Base-by-base conservation (phyloP, 2,888 invertebrate species). In the Biston stratarius region DNA sequence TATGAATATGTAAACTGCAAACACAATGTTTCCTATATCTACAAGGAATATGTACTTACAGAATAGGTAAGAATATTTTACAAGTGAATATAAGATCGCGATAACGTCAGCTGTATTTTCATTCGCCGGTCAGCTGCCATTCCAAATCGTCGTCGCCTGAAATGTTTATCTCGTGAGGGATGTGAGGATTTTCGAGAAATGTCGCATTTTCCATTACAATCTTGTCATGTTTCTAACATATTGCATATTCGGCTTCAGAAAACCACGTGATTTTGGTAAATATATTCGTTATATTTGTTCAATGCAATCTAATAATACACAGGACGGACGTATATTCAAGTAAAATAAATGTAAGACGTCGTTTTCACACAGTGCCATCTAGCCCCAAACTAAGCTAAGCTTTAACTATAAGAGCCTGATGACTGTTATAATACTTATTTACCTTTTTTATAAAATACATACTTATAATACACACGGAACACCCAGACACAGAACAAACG, bases 101-200 rank as follows among this genome's bases (percentile, higher is more conserved):
- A 55, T 63, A 42, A 57, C 42, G n/a, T n/a, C n/a, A n/a, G n/a
- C n/a, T n/a, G n/a, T n/a, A n/a, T n/a, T n/a, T n/a, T n/a, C n/a
- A n/a, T n/a, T n/a, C n/a, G n/a, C n/a, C n/a, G n/a, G n/a, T 60
- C 59, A 47, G 58, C 51, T 59, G 38, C 40, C 47, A 40, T 57
- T 45, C 44, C 51, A 33, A 42, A 38, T 14, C 36, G 45, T 36
- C 44, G 51, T 36, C 44, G 49, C 24, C 45, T 61, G 49, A 61
- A 51, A 65, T 55, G 24, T 61, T 61, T 65, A 65, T 61, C 65
- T 45, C 65, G 42, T 12, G 12, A 45, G 56, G 53, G 48, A 57
- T 33, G 44, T 58, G 24, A 44, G 57, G 44, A 60, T 60, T 55
- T 45, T 34, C 12, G 48, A 12, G 49, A 42, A 38, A 61, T 61